Evolutionary conservation across 2,888 invertebrate species (phyloP), one percentile per base, ranked within the genome.

Genomic region (Carpatolechia fugitivella): DNA sequence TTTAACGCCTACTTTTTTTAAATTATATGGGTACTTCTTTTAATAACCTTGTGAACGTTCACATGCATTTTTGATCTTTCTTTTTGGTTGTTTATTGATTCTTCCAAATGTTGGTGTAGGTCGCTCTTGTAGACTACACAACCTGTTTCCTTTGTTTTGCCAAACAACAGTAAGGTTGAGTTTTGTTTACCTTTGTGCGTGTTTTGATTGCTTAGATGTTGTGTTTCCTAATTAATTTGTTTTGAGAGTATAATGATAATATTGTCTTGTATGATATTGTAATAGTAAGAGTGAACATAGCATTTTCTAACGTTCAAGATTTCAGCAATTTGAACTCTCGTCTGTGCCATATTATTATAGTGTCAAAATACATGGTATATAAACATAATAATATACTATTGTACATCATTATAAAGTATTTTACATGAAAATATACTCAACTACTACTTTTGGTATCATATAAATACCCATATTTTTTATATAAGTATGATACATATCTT

Each of bases 1-100:
- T 83, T 78, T 77, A 77, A 79, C 81, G 76, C 76, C 74, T 74
- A 61, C 67, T 80, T 80, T 81, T 81, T 78, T 73, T 78, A 78
- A n/a, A 77, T 78, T 70, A 64, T 69, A 6, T 24, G 24, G 24
- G 75, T 72, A 76, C 74, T 76, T 65, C 44, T 55, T 65, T 69
- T 72, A 74, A 76, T 74, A 72, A 72, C 63, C 62, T 66, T 74
- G 74, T 56, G 57, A 4, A 57, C 58, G 64, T 65, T 76, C 74
- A 68, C 74, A 72, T 72, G 71, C 68, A 61, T 60, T 62, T 60
- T 58, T 62, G 59, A 60, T 66, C n/a, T 67, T 65, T 54, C 58
- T 64, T 50, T 55, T 51, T 16, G 31, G 6, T 3, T 38, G 38
- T 47, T 38, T 47, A 35, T 24, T 7, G 31, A 11, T 31, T 33